Conservation (phyloP, 2,113 vertebrate genomes). For the Tauraco erythrolophus region DNA sequence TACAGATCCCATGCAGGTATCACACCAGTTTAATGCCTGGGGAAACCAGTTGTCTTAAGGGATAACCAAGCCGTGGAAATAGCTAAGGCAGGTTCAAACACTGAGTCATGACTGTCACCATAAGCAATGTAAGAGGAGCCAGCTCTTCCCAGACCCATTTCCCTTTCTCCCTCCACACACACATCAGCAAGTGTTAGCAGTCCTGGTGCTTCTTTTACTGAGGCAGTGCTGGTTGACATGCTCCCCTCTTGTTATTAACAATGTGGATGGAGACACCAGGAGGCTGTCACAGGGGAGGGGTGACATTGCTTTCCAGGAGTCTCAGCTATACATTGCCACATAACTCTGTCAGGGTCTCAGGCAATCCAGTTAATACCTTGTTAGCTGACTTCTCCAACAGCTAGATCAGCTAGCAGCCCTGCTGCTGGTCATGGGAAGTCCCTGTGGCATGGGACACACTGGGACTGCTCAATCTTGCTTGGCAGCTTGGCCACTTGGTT, state of each 20-base stretch:
- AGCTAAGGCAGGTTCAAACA: not conserved
- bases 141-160: not conserved
- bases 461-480: not conserved
- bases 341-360: not conserved
- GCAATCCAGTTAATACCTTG: not conserved
- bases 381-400: not conserved
- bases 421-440: not conserved
- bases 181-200: not conserved
- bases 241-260: not conserved
- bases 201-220: not conserved
- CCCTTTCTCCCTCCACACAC: not conserved
- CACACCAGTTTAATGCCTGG: not conserved
- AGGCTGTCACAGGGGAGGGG: not conserved
- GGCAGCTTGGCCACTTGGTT: not conserved
- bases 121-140: not conserved
- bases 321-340: not conserved
- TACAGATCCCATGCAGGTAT: not conserved
- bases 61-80: not conserved
- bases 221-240: not conserved
- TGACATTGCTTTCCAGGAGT: not conserved
- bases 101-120: not conserved
- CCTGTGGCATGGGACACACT: not conserved
- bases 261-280: not conserved
- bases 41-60: not conserved
- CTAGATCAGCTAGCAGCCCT: not conserved